Evolutionary conservation across 2,797 vertebrate genomes (phyloP).

Genomic region (Pseudochromis fuscus): DNA sequence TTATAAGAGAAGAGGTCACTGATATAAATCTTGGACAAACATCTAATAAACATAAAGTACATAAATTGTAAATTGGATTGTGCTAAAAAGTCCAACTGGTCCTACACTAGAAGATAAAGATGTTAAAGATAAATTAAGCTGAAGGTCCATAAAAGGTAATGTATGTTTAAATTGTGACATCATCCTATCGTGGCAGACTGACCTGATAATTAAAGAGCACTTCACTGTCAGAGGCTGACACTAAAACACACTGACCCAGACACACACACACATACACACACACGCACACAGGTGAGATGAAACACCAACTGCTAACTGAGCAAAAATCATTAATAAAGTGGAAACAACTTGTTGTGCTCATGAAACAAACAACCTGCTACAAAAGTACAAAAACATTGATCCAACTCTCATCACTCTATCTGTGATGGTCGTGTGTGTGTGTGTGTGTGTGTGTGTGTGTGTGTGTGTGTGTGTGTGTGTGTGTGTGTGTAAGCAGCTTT

Average conservation of each 20-base stretch:
- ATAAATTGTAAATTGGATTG: neutral
- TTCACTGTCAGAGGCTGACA: constrained; percentile 53
- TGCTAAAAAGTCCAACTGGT: neutral
- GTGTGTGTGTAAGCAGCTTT: constrained; percentile 73
- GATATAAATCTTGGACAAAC: neutral
- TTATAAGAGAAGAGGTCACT: neutral
- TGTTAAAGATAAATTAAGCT: neutral
- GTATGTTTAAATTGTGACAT: constrained; percentile 17
- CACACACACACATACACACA: neutral
- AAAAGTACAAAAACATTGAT: constrained; percentile 28
- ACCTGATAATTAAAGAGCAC: constrained; percentile 44
- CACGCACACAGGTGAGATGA: constrained; percentile 12
- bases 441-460: constrained; percentile 16
- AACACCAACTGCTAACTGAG: neutral
- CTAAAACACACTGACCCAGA: constrained; percentile 71
- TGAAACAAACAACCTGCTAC: constrained; percentile 6
- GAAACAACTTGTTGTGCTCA: neutral
- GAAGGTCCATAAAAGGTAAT: neutral
- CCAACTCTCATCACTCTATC: constrained; percentile 32
- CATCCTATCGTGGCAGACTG: neutral
- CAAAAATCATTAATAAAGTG: neutral
- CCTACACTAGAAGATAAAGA: neutral
- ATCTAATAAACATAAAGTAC: neutral
- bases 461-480: constrained; percentile 28
- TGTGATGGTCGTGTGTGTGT: constrained; percentile 22